Base-by-base conservation (phyloP, 2,113 vertebrate genomes). In the Ornithorhynchus anatinus region DNA sequence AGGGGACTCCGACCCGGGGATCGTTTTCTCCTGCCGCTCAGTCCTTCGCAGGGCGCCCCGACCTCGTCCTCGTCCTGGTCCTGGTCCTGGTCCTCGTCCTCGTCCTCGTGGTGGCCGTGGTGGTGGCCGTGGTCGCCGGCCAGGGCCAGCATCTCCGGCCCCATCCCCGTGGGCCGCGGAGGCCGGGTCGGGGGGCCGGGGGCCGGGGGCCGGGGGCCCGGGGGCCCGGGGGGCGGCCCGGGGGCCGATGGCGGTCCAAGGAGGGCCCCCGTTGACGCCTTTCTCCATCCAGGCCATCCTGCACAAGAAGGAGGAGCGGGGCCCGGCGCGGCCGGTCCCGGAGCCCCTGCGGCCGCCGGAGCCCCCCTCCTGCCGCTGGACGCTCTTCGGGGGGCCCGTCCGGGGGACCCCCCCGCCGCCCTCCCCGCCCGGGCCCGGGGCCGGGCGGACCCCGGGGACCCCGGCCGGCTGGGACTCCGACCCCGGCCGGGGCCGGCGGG, bases 271-370 rank as follows among this genome's bases (percentile, higher is more conserved):
- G 75, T 89, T 96, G 77, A 96, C 95, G 92, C 95, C 96, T 25
- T 98, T 98, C 86, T 97, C 96, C 36, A 98, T 98, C 89, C 96
- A 98, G 88, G 96, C 96, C 68, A 97, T 98, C 82, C 91, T 98
- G 67, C 95, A 96, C 91, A 95, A 94, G 85, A 97, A 96, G 75
- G 96, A 97, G 74, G 92, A 95, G 67, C 92, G 89, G 33, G 60
- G 27, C 1, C 81, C 78, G 5, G 70, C 76, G 16, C 72, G 79
- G 56, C 32, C 77, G 2, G 64, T 75, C 22, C 51, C 25, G 40
- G 38, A 74, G 71, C 63, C 37, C 76, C 56, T 76, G 5, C 27
- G 58, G 56, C 68, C 77, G 29, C 76, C 77, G 40, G 45, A 92
- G 61, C 88, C 91, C 31, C 94, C 94, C 68, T 90, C 93, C 44